Percentiles rank a stretch among this genome's conserved stretches.
Evolutionary conservation across 2,888 invertebrate species (phyloP).

Genomic region (Petrolisthes cinctipes): DNA sequence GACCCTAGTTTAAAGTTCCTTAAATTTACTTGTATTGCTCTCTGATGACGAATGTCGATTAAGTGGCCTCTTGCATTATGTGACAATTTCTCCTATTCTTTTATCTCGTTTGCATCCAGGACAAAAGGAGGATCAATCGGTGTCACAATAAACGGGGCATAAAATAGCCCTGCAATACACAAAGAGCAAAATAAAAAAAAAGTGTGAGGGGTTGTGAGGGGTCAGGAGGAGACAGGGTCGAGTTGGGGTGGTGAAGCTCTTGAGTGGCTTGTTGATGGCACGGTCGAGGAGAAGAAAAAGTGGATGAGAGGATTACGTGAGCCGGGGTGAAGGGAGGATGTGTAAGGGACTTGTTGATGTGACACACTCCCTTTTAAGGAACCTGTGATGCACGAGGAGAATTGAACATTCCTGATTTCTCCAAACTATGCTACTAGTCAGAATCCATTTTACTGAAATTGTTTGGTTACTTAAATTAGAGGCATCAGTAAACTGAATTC

Average conservation of each 20-base stretch:
- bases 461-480: no score
- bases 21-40: no score
- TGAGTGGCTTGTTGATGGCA: background rate
- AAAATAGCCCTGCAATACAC: constrained; percentile 11
- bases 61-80: no score
- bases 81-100: no score
- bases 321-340: background rate
- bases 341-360: background rate
- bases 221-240: constrained; percentile 8
- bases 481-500: no score
- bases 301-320: background rate
- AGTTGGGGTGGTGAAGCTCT: background rate
- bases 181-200: background rate
- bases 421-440: no score
- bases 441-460: no score
- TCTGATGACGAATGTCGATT: no score
- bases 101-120: no score
- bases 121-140: background rate
- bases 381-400: no score
- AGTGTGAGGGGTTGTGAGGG: constrained; percentile 6
- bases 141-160: background rate
- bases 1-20: no score
- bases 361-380: background rate
- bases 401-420: no score
- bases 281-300: background rate